Base-by-base conservation (phyloP, 2,113 vertebrate species). In the Pluvianellus socialis region DNA sequence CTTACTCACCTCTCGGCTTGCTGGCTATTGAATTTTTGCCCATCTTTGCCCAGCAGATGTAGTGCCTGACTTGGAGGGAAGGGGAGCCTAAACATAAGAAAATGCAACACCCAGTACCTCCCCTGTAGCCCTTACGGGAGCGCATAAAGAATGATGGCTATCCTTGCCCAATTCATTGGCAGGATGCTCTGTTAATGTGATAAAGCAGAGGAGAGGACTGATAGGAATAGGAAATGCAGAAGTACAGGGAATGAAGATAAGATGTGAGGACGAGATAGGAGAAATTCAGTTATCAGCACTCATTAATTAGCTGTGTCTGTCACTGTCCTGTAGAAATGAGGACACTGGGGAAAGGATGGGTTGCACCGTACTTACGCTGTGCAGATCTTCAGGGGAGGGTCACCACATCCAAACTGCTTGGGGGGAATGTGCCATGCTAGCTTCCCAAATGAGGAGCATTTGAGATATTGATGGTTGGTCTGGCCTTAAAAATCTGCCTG, bases 1-100 rank as follows among this genome's bases (percentile, higher is more conserved):
- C 19, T 38, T 32, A 15, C 0, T 1, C 14, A 22, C 12, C 10
- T 71, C 32, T 73, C 0, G 0, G 10, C 19, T 77, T 61, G 3
- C 17, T 50, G 42, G 27, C n/a, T 45, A 4, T 10, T 70, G 49
- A 44, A 79, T 56, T 82, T 56, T n/a, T n/a, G n/a, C 8, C 18
- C 13, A 27, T 26, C 23, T 72, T 84, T 65, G 14, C 32, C 52
- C 45, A 84, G 42, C 10, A 73, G 27, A 50, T 38, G 7, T 35
- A 45, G 33, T 12, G n/a, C 16, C 23, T 63, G 74, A 30, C 62
- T 83, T 40, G 38, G 28, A 58, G 38, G 4, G 14, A 79, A 65
- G 1, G 3, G 19, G 22, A 27, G 2, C 3, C 35, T 63, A 53
- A 88, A 89, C 7, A 32, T 17, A 26, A 66, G 55, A 66, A 67